Base-by-base conservation (phyloP, 2,797 vertebrate genomes). In the Sparus aurata region DNA sequence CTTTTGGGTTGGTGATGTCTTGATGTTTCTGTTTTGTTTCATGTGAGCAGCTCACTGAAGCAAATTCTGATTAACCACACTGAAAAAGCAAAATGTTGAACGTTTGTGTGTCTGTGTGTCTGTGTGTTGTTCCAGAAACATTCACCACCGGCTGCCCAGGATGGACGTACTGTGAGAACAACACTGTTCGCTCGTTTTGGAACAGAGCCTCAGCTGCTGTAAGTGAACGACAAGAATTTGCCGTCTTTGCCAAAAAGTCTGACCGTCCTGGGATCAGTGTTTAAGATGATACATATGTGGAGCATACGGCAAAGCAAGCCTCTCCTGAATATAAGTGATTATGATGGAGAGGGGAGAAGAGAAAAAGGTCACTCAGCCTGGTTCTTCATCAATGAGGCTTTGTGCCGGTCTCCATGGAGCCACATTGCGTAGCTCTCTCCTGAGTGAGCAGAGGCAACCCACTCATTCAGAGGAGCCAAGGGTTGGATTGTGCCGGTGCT, bases 111-210 rank as follows among this genome's bases (percentile, higher is more conserved):
- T 55, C 43, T 62, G 6, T 34, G 30, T 77, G 47, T 70, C 62
- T 53, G 49, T 63, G 11, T 73, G 52, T 72, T 30, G 8, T 70
- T 65, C 16, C 20, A 96, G 95, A 94, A 84, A 95, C 89, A 0
- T 89, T 93, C 57, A 93, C 91, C 0, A 79, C 63, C 8, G 86
- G 1, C 18, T 95, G 94, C 74, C 94, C 94, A 9, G 46, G 16
- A 18, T 94, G 93, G 93, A 3, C 0, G 0, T 30, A 82, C 0
- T 95, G 95, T 34, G 65, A 9, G 0, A 86, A 92, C 77, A 95
- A 93, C 77, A 30, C 95, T 0, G 87, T 93, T 0, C 71, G 79
- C 46, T 95, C 94, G 0, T 95, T 95, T 69, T 96, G 95, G 95
- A 82, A 34, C 0, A 25, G 69, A 76, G 84, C 50, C 63, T 95